These are phyloP conservation scores for Geopemphigus sp. DNA, from an alignment of 1,140 invertebrate genomes.

Conservation along the genomic window DNA sequence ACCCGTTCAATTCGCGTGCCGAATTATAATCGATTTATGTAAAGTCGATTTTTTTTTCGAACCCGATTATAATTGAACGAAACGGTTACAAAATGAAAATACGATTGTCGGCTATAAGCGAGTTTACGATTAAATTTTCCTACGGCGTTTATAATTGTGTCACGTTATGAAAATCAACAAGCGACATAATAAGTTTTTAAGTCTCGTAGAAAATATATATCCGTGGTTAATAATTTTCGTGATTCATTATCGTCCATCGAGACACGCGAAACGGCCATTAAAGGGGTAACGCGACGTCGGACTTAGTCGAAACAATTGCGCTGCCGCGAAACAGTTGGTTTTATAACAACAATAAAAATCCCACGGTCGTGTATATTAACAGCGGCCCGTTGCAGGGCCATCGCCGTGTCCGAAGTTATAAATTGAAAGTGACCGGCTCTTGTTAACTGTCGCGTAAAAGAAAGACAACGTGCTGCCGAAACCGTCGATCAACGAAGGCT, in stretches of 20 bases:
- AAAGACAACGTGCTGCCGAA: no score
- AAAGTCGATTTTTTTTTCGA: no score
- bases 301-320: conserved; percentile 3
- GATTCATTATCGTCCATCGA: neutral
- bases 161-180: neutral
- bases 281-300: conserved; percentile 9
- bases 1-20: no score
- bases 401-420: conserved; percentile 15
- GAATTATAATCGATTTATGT: no score
- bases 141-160: neutral
- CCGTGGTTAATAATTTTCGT: conserved; percentile 7
- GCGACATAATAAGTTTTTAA: neutral
- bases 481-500: no score
- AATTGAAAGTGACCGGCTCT: neutral
- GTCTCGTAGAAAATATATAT: neutral
- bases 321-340: neutral
- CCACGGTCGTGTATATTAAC: neutral
- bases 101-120: no score
- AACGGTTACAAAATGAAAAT: no score
- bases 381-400: neutral
- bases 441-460: no score
- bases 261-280: conserved; percentile 30
- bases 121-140: no score
- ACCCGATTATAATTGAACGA: no score
- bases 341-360: neutral